phyloP scores from a whole-genome alignment of 2,797 vertebrate genomes.

The Pseudochirops cupreus region DNA sequence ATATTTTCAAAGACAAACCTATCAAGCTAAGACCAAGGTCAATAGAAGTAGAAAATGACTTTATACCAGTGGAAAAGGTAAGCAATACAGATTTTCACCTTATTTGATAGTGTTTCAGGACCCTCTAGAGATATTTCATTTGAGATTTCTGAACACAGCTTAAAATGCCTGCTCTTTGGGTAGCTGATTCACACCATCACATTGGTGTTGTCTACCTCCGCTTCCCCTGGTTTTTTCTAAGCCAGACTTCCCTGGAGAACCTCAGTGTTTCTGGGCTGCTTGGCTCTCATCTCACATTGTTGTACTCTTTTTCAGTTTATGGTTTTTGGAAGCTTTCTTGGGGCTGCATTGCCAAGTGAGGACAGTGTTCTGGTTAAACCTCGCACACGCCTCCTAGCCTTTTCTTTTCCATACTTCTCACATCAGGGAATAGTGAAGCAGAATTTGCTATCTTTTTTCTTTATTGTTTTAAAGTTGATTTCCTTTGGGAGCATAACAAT shows the following conservation, averaged over 20 bases:
- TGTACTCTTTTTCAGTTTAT: background rate
- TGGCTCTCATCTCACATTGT: background rate
- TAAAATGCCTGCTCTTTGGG: background rate
- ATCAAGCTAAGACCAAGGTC: conserved; percentile 96
- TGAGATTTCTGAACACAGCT: background rate
- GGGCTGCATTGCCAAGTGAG: conserved; percentile 47
- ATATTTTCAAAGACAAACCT: conserved; percentile 98
- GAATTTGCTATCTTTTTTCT: background rate
- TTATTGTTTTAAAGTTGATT: background rate
- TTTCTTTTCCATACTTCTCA: conserved; percentile 9
- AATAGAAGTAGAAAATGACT: conserved; percentile 93
- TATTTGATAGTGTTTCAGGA: conserved; percentile 20
- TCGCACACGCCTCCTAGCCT: background rate
- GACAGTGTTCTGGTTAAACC: background rate
- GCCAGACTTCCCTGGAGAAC: conserved; percentile 22
- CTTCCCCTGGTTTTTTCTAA: background rate
- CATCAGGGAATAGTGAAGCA: conserved; percentile 23
- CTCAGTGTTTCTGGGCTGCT: background rate
- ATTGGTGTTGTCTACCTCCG: background rate
- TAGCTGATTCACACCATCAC: background rate
- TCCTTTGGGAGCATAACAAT: background rate
- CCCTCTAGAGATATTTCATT: background rate
- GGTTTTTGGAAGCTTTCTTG: conserved; percentile 13
- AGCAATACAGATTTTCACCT: conserved; percentile 62
- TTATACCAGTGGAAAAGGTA: conserved; percentile 90